Evolutionary conservation across 2,113 vertebrate genomes (phyloP).

Genomic region (Psammodynastes pulverulentus): DNA sequence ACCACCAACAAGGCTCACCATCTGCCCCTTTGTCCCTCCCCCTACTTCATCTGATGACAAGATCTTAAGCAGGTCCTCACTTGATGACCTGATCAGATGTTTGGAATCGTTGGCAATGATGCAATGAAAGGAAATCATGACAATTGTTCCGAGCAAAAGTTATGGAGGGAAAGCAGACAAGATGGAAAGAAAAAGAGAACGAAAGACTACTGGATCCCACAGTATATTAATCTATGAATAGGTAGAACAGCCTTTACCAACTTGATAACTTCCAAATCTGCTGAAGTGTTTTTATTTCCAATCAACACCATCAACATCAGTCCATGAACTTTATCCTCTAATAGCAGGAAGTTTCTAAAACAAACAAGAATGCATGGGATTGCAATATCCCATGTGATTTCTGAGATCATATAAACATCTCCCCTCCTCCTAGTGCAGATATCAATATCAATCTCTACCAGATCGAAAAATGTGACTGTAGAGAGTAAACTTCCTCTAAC

Average conservation of each 20-base stretch:
- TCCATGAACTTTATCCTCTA: neutral
- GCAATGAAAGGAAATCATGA: neutral
- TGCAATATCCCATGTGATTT: neutral
- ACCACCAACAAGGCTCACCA: neutral
- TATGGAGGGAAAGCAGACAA: neutral
- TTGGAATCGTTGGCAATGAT: neutral
- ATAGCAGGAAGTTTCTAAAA: slow-evolving; percentile 1
- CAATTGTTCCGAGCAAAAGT: neutral
- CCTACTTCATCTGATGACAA: neutral
- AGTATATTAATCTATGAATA: neutral
- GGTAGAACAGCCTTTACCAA: neutral
- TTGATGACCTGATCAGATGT: neutral
- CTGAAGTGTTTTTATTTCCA: neutral
- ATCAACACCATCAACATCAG: neutral
- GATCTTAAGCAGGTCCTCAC: neutral
- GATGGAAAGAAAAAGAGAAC: neutral
- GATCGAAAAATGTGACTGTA: neutral
- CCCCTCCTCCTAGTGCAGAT: neutral
- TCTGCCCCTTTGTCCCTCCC: neutral
- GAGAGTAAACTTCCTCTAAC: neutral
- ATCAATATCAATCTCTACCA: neutral
- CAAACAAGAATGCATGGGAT: neutral
- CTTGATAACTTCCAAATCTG: neutral
- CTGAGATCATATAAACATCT: neutral
- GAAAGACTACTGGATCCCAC: neutral